Base-by-base conservation (phyloP, 1,140 invertebrate species). In the Caenorhabditis briggsae region DNA sequence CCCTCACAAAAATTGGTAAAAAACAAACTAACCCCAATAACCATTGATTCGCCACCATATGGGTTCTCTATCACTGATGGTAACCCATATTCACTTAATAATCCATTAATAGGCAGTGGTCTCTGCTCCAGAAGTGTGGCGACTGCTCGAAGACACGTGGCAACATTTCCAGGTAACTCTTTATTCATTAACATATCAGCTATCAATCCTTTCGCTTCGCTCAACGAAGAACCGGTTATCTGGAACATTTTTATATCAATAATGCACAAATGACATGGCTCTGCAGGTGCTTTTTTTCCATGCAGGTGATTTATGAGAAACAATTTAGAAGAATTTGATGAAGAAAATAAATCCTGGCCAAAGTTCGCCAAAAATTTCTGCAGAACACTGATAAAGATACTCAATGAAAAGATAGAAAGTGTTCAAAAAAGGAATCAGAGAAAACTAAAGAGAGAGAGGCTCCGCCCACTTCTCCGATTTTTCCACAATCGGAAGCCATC, bases 201-300 rank as follows among this genome's bases (percentile, higher is more conserved):
- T 20, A 88, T 87, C 25, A 88, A 25, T 48, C 88, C 88, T 43
- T 86, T 88, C 1, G 88, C 88, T 58, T 88, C 88, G n/a, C 74
- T 84, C 18, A 88, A 23, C 18, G 83, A 88, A 5, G 85, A 86
- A 50, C 70, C 70, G 18, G 53, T 33, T 7, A 82, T 20, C 85
- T 86, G 74, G 23, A 86, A 86, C 33, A 20, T 48, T 12, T 16
- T 2, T 3, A 33, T 25, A 20, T 25, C 9, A 33, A 11, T 33
- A 25, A 61, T 25, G 20, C 11, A 9, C 5, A 58, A 53, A 53
- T 11, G 50, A 53, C 16, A 20, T n/a, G 16, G 56, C 16, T n/a
- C 56, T 20, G 3, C 18, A 58, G 56, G 56, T 18, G 56, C 5
- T 18, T 58, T 5, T 53, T 53, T 53, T 12, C 50, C 1, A 11